Evolutionary conservation across 2,113 vertebrate genomes (phyloP).

Genomic region (Platycercus adscitus): DNA sequence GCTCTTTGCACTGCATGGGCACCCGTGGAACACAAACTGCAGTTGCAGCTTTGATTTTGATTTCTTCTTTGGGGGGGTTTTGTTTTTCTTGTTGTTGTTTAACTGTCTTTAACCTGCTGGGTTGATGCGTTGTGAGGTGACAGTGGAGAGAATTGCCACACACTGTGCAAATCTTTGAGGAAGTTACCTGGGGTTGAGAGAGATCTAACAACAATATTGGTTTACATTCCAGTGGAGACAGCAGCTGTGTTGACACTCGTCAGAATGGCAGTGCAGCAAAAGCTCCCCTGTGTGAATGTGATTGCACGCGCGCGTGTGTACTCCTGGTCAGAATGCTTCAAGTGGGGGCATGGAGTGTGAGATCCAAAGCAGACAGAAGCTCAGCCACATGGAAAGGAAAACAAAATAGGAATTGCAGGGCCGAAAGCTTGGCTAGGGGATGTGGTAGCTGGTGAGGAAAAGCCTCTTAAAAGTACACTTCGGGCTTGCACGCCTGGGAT

Average conservation of each 20-base stretch:
- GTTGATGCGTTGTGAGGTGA: neutral
- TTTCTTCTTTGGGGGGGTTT: neutral
- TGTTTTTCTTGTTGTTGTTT: neutral
- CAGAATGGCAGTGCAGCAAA: conserved; percentile 42
- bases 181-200: conserved; percentile 72
- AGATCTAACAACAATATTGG: conserved; percentile 77
- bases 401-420: conserved; percentile 16
- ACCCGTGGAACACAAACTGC: rapidly evolving
- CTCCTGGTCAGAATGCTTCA: conserved; percentile 55
- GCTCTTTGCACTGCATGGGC: neutral
- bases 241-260: conserved; percentile 80
- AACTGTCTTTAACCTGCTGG: neutral
- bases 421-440: neutral
- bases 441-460: neutral
- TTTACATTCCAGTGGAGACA: conserved; percentile 80
- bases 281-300: neutral
- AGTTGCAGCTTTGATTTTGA: neutral
- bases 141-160: neutral
- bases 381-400: conserved; percentile 50
- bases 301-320: neutral
- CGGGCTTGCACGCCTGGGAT: neutral
- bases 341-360: neutral
- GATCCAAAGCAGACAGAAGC: neutral
- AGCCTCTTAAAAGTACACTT: neutral
- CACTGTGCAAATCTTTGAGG: conserved; percentile 60